Percentiles rank a stretch among this genome's conserved stretches.
Evolutionary conservation across 2,797 vertebrate species (phyloP).

Genomic region (Anas bernieri): DNA sequence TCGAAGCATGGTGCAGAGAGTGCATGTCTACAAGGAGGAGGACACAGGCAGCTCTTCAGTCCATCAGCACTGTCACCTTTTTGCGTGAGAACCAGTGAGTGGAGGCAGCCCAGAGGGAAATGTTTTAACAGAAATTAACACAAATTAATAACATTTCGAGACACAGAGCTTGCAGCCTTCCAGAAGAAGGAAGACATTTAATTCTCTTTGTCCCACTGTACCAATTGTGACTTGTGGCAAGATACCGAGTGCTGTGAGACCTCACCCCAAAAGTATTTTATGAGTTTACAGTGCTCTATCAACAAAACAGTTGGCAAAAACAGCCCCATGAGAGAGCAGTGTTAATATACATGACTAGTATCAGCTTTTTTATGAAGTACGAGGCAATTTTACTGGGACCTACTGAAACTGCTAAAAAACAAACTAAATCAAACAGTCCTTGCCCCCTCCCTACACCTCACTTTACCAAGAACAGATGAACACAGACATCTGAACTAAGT

Average conservation of each 20-base stretch:
- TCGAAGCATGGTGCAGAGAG: not conserved
- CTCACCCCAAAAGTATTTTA: not conserved
- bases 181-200: not conserved
- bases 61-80: not conserved
- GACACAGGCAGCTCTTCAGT: not conserved
- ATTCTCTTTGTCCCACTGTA: not conserved
- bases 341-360: not conserved
- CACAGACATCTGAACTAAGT: not conserved
- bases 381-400: not conserved
- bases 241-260: not conserved
- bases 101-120: fast-evolving
- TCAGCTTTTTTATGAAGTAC: not conserved
- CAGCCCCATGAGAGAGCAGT: not conserved
- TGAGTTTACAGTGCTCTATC: not conserved
- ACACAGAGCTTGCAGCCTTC: not conserved
- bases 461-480: not conserved
- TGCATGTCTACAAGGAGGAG: not conserved
- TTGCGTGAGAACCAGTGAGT: not conserved
- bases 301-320: not conserved
- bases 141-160: not conserved
- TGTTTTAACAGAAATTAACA: not conserved
- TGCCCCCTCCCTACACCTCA: not conserved
- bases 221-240: not conserved
- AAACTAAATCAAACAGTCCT: not conserved
- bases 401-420: not conserved